Base-by-base conservation (phyloP, 2,113 vertebrate species). In the Riparia riparia region DNA sequence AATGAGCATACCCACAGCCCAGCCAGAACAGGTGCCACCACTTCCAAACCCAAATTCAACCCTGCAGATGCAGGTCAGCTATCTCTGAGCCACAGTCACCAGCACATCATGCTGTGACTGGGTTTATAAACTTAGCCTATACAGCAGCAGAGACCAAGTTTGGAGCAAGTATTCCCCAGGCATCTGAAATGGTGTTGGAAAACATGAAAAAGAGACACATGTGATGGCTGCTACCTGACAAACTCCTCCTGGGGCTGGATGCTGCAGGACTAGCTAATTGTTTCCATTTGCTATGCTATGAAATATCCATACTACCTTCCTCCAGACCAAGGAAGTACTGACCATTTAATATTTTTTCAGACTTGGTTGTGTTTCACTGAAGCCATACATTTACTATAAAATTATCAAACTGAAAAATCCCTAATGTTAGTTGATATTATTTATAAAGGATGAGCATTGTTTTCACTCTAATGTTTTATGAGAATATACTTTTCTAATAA, bases 401-500 rank as follows among this genome's bases (percentile, higher is more conserved):
- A 74, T 18, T 11, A 92, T 47, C 8, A 79, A 74, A 51, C 22
- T 50, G 49, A 61, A 83, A 86, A 81, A 70, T 29, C 32, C 17
- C 56, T 63, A 11, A 21, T 56, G 6, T 24, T 66, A 47, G 26
- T 16, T 32, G 10, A 17, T 51, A 22, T 17, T 83, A 47, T 83
- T 77, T 83, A 47, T 25, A 41, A 71, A 89, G 17, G 37, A 78
- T 31, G 2, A 91, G 5, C 54, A 39, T 16, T 89, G 10, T 4
- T 82, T 85, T 90, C 54, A 63, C 15, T 56, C 31, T 11, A n/a
- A 17, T n/a, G 3, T 71, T 73, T 86, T 13, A 66, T 57, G 21
- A 81, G 14, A 93, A 84, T 79, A 56, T 65, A 63, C 10, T 6
- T 88, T 88, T 47, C 31, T 74, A 91, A 54, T 56, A 77, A 74